Conservation (phyloP, 53 echinoderm and acorn worm species). For the Paracentrotus lividus region DNA sequence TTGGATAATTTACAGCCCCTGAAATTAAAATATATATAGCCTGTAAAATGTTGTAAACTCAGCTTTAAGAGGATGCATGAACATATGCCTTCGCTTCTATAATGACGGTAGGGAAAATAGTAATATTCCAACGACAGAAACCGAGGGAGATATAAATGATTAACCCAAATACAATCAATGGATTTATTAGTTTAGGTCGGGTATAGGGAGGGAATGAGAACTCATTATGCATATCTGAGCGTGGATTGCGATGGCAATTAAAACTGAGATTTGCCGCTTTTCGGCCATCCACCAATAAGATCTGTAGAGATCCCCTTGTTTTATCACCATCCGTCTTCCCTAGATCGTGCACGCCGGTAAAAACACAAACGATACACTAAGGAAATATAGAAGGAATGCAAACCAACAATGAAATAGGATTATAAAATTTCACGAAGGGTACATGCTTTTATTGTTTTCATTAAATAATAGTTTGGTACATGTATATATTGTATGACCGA, state of each 20-base stretch:
- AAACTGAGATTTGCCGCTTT: constrained; percentile 43
- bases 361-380: neutral
- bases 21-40: constrained; percentile 7
- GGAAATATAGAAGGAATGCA: neutral
- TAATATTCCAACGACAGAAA: constrained; percentile 41
- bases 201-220: neutral
- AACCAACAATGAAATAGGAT: neutral
- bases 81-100: neutral
- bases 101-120: constrained; percentile 18
- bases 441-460: no score
- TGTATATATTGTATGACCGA: no score
- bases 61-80: neutral
- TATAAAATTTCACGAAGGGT: no score
- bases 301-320: neutral
- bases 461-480: no score
- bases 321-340: neutral
- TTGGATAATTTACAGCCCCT: constrained; percentile 48
- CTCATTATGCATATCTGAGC: constrained; percentile 50
- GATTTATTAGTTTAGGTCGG: constrained; percentile 63
- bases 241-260: constrained; percentile 21
- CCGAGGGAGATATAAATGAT: constrained; percentile 37
- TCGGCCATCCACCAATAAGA: neutral
- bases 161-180: constrained; percentile 58
- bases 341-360: neutral
- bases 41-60: constrained; percentile 42